A percentile compares a stretch with the other conserved stretches of the same genome.
Evolutionary conservation across 1,140 invertebrate species (phyloP).

Genomic region (Sitobion miscanthi): DNA sequence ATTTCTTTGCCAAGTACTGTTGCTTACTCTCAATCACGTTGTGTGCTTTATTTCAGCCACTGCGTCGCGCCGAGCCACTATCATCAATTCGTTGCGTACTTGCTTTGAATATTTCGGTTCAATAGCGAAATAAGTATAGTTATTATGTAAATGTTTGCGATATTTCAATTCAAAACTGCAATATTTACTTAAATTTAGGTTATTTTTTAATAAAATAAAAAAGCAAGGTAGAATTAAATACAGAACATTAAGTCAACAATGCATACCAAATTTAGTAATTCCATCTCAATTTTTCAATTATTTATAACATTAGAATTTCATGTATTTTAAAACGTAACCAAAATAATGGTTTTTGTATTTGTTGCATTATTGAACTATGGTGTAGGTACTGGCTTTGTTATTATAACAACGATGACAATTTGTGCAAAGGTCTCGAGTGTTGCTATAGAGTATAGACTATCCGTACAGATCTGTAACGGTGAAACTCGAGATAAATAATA

Average conservation of each 20-base stretch:
- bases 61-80: too few relatives aligned
- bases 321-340: neutral
- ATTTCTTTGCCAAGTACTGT: too few relatives aligned
- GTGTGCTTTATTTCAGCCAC: too few relatives aligned
- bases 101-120: neutral
- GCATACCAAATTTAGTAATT: conserved; percentile 17
- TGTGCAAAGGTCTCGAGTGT: too few relatives aligned
- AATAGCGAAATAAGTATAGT: neutral
- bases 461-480: too few relatives aligned
- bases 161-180: neutral
- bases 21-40: too few relatives aligned
- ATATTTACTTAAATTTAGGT: neutral
- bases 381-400: neutral
- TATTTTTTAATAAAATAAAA: conserved; percentile 19
- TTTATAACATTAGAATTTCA: neutral
- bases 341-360: neutral
- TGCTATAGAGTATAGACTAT: too few relatives aligned
- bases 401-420: too few relatives aligned
- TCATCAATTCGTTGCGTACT: neutral
- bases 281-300: neutral
- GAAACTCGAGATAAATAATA: too few relatives aligned
- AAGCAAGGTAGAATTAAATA: neutral
- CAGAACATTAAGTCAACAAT: conserved; percentile 4
- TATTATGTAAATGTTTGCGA: neutral
- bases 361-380: neutral